Base-by-base conservation (phyloP, 2,888 invertebrate genomes). In the Amblyjoppa fuscipennis region DNA sequence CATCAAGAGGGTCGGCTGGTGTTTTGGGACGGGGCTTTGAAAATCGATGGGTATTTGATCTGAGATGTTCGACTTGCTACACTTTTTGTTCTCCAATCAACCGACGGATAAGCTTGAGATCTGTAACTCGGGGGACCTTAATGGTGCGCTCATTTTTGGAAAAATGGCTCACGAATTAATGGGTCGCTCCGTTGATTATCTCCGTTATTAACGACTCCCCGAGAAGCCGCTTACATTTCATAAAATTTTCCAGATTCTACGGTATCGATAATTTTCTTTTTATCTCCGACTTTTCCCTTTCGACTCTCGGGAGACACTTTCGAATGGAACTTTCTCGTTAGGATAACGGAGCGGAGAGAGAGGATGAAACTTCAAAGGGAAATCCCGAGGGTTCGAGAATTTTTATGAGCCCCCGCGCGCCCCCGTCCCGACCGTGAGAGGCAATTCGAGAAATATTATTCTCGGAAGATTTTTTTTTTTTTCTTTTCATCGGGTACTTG, bases 281-380 rank as follows among this genome's bases (percentile, higher is more conserved):
- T 49, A 53, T 31, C 31, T 49, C 41, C 31, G 45, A 13, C 45
- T 20, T 41, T 38, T 28, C 25, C 41, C 56, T 49, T 51, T 41
- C 20, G 49, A 70, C 16, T 41, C 16, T 34, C 16, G 53, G 78
- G 41, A 81, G 77, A 85, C 78, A 79, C 64, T 68, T 73, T 34
- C 25, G 59, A 68, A 74, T 51, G 71, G 78, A 82, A 76, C 76
- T 59, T 82, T 34, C 61, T 74, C 53, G 51, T 79, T 66, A 31
- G 76, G 41, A 76, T 71, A 73, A 70, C 28, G 45, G 25, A 28
- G 16, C 61, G 13, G 11, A 34, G 45, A 66, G 56, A 13, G 77
- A 82, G 71, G 78, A 76, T 80, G 59, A 64, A 71, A 79, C 61
- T 61, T 80, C 68, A 76, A 80, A 83, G 79, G 38, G 75, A 76